phyloP scores from a whole-genome alignment of 2,113 vertebrate genomes.

The Nibea albiflora region DNA sequence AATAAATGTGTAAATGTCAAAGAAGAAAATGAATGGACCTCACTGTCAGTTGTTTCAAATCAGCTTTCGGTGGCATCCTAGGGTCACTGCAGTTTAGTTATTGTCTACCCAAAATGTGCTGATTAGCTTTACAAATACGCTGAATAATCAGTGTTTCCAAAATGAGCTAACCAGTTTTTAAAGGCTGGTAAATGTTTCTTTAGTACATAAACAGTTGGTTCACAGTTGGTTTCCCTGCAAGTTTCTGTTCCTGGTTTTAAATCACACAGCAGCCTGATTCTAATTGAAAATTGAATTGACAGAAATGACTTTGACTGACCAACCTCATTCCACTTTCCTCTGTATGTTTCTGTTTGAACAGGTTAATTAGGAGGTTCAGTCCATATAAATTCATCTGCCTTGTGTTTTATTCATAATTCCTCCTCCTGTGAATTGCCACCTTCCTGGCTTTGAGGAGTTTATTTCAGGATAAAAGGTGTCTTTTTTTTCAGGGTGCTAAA shows the following conservation, averaged over 20 bases:
- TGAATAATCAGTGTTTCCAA: no score
- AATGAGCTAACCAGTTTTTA: no score
- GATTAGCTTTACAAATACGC: no score
- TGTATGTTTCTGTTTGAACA: background rate
- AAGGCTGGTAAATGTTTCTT: no score
- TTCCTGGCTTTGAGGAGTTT: background rate
- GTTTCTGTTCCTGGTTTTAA: background rate
- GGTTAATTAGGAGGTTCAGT: background rate
- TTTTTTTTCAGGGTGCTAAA: background rate
- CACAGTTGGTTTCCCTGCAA: background rate
- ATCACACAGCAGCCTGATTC: background rate
- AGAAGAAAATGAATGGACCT: background rate
- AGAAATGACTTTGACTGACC: background rate
- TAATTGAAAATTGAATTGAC: background rate
- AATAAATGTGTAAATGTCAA: no score
- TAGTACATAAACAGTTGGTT: background rate
- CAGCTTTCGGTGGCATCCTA: no score
- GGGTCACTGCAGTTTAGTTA: no score
- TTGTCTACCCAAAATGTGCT: no score
- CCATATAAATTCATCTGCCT: background rate
- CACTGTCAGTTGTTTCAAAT: background rate
- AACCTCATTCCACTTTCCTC: background rate
- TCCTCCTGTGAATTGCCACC: background rate
- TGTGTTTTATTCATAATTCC: background rate
- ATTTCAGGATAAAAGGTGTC: constrained; percentile 5